A percentile compares a stretch with the other conserved stretches of the same genome.
phyloP scores from a whole-genome alignment of 2,888 invertebrate species.

The Apodemia mormo region DNA sequence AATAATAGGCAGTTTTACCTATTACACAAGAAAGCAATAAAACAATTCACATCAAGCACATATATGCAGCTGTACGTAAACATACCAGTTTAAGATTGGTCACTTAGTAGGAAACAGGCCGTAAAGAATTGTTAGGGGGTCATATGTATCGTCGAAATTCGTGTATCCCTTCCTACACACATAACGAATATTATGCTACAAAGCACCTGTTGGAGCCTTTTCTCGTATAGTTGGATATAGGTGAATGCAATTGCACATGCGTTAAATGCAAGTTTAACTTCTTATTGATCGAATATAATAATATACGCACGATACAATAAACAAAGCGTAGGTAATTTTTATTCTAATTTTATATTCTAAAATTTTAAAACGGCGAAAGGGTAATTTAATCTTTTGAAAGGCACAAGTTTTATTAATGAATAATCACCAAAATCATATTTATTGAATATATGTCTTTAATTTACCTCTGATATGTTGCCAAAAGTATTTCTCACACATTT shows the following conservation, averaged over 20 bases:
- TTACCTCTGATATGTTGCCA: constrained; percentile 85
- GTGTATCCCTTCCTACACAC: too few species aligned
- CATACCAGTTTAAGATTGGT: neutral
- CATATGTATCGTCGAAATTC: too few species aligned
- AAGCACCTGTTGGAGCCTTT: neutral
- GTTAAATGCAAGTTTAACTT: neutral
- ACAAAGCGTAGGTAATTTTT: too few species aligned
- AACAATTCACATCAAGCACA: neutral
- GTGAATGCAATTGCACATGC: neutral
- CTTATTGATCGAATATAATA: neutral
- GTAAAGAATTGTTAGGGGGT: neutral
- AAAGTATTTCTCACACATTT: constrained; percentile 84
- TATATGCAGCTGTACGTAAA: neutral
- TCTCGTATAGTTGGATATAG: too few species aligned
- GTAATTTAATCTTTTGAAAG: too few species aligned
- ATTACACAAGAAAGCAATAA: neutral
- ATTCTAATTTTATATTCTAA: too few species aligned
- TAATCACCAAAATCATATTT: too few species aligned
- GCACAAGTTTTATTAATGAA: too few species aligned
- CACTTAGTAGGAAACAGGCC: neutral
- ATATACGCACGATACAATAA: too few species aligned
- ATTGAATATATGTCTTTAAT: neutral
- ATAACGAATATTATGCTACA: neutral
- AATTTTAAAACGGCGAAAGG: too few species aligned
- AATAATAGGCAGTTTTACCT: neutral